Percentiles rank a stretch among this genome's conserved stretches.
Conservation (phyloP, 2,113 vertebrate species). For the Ammospiza nelsoni region DNA sequence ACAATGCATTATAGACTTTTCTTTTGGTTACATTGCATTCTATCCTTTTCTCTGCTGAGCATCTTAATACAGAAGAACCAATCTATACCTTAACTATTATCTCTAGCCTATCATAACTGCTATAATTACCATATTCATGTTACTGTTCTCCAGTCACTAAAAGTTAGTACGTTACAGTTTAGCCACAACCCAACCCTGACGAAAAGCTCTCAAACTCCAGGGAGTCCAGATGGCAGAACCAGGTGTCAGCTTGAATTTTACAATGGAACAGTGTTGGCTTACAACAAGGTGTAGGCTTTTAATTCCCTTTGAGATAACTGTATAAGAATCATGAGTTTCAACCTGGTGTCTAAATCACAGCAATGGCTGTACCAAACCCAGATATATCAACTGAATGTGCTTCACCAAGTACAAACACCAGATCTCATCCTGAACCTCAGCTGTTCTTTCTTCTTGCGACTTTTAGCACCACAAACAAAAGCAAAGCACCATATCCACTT, state of each 20-base stretch:
- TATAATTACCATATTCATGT: too few species aligned
- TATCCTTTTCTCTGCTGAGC: too few species aligned
- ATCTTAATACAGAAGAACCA: too few species aligned
- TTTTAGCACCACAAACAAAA: slow-evolving; percentile 2
- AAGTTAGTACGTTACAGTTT: too few species aligned
- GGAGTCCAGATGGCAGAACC: not conserved
- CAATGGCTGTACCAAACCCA: not conserved
- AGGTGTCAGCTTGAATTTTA: slow-evolving; percentile 5
- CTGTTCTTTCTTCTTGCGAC: not conserved
- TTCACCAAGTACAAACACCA: not conserved
- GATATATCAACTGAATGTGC: not conserved
- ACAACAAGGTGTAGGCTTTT: not conserved
- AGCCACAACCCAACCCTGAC: not conserved
- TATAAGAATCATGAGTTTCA: not conserved
- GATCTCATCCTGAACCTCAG: not conserved
- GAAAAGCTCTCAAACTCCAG: not conserved
- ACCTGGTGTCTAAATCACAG: not conserved
- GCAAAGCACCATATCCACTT: slow-evolving; percentile 40
- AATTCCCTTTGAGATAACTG: not conserved
- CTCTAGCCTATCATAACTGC: too few species aligned
- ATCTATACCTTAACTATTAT: too few species aligned
- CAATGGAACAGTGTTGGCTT: not conserved
- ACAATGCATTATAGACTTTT: too few species aligned
- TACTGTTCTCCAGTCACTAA: too few species aligned
- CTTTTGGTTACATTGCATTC: too few species aligned